Evolutionary conservation across 1,140 invertebrate genomes (phyloP).

Genomic region (Papilio xuthus): DNA sequence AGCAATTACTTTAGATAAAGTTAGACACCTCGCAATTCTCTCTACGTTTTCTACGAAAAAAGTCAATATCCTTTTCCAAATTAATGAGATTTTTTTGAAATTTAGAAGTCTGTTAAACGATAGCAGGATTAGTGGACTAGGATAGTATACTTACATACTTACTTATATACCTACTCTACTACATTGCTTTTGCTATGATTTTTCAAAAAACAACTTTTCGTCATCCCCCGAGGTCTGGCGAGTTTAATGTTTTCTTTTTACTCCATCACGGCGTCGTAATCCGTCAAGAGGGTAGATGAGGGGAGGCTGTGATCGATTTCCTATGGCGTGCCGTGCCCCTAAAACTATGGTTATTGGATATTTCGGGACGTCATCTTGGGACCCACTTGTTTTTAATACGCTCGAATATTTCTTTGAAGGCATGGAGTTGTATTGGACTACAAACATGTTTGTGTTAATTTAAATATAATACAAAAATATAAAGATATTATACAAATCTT

Average conservation of each 20-base stretch:
- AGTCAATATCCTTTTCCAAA: too few relatives aligned
- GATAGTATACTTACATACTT: too few relatives aligned
- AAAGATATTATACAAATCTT: not conserved
- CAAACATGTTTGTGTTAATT: not conserved
- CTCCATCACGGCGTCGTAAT: slow-evolving; percentile 69
- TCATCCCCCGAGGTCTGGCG: slow-evolving; percentile 29
- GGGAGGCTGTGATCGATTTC: slow-evolving; percentile 68
- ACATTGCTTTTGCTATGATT: not conserved
- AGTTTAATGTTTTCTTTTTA: slow-evolving; percentile 73
- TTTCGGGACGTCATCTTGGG: slow-evolving; percentile 59
- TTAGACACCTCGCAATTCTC: too few relatives aligned
- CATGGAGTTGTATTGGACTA: slow-evolving; percentile 37
- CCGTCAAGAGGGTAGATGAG: slow-evolving; percentile 54
- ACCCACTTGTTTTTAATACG: slow-evolving; percentile 57
- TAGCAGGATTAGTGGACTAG: too few relatives aligned
- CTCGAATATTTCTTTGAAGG: slow-evolving; percentile 43
- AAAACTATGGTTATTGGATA: slow-evolving; percentile 77
- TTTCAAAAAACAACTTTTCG: slow-evolving; percentile 26
- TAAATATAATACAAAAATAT: not conserved
- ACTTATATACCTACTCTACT: not conserved
- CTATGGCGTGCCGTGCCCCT: slow-evolving; percentile 58
- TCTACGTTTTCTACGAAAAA: too few relatives aligned
- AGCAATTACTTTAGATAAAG: not conserved
- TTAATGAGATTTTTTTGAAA: too few relatives aligned
- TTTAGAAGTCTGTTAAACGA: too few relatives aligned